Percentiles rank a stretch among this genome's conserved stretches.
These are phyloP conservation scores for Drosophila pegasa DNA, from an alignment of 2,888 invertebrate species.

Conservation along the genomic window DNA sequence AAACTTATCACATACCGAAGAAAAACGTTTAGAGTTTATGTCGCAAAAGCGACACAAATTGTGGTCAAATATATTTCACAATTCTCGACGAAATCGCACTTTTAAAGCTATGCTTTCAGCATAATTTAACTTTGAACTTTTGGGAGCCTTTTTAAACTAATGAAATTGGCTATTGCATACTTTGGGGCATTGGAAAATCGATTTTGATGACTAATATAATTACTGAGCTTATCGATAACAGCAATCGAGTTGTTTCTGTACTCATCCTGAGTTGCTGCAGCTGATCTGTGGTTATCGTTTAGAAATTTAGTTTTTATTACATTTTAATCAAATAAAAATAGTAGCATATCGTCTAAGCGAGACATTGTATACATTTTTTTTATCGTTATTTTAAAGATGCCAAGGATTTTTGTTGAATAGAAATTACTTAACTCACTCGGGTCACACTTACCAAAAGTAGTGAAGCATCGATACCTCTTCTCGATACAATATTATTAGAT, in stretches of 20 bases:
- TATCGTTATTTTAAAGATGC: too few species aligned
- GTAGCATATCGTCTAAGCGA: too few species aligned
- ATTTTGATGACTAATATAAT: neutral
- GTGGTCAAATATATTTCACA: neutral
- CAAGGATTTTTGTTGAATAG: too few species aligned
- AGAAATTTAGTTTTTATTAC: too few species aligned
- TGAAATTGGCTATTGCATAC: constrained; percentile 11
- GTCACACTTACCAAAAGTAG: too few species aligned
- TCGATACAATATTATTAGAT: too few species aligned
- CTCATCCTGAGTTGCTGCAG: neutral
- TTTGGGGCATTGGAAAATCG: neutral
- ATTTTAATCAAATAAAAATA: too few species aligned
- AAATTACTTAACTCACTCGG: too few species aligned
- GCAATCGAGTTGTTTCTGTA: neutral
- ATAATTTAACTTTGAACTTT: neutral
- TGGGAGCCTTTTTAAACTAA: neutral
- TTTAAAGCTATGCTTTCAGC: neutral
- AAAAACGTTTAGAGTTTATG: neutral
- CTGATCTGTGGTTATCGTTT: too few species aligned
- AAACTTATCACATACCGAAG: constrained; percentile 11
- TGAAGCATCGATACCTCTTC: too few species aligned
- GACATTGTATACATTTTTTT: too few species aligned
- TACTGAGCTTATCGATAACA: neutral
- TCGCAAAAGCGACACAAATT: neutral
- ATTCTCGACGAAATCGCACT: neutral